A percentile compares a stretch with the other conserved stretches of the same genome.
Conservation (phyloP, 2,797 vertebrate species). For the Scolopax bukidnonensis region DNA sequence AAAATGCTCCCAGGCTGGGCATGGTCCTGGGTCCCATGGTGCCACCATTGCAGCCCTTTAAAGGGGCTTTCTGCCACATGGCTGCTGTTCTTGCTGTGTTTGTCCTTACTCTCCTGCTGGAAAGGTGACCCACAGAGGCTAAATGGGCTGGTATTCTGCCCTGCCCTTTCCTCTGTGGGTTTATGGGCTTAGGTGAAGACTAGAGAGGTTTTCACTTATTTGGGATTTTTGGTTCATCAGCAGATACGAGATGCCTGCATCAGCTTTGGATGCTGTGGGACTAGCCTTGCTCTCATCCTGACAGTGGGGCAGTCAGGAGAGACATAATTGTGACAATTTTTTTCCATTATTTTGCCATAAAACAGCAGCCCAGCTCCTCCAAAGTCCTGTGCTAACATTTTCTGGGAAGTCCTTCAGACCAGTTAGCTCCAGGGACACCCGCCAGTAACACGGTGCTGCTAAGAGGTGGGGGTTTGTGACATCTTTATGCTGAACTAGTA, state of each 20-base stretch:
- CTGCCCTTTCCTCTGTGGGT: background rate
- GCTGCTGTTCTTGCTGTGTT: background rate
- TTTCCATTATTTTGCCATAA: background rate
- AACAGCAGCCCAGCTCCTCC: background rate
- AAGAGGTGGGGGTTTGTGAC: background rate
- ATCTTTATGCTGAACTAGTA: background rate
- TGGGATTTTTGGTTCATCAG: background rate
- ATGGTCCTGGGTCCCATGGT: rapidly evolving
- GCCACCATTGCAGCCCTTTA: background rate
- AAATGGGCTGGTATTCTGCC: background rate
- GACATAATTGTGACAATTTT: background rate
- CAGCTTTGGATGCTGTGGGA: background rate
- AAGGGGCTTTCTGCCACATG: background rate
- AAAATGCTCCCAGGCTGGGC: rapidly evolving
- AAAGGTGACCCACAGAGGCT: background rate
- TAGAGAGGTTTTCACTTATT: background rate
- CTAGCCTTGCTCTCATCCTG: background rate
- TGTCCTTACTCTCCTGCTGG: background rate
- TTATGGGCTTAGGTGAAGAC: background rate
- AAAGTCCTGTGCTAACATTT: background rate
- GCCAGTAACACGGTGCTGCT: background rate
- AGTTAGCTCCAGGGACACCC: background rate
- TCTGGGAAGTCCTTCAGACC: background rate
- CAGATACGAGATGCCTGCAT: background rate
- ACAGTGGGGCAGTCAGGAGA: background rate